phyloP scores from a whole-genome alignment of 2,888 invertebrate genomes.

The Colostygia pectinataria region DNA sequence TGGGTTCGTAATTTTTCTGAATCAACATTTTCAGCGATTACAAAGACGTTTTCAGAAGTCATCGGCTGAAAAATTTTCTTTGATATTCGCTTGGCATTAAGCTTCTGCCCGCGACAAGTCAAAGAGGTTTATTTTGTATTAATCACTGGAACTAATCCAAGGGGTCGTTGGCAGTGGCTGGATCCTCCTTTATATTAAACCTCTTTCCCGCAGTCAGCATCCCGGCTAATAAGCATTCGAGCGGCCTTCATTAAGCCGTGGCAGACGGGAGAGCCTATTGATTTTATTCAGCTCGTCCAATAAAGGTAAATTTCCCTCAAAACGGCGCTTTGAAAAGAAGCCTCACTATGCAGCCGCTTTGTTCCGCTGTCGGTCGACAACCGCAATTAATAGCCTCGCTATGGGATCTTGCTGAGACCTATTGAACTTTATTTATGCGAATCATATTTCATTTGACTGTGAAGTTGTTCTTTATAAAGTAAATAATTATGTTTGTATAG shows the following conservation, averaged over 20 bases:
- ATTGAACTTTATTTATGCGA: conserved; percentile 34
- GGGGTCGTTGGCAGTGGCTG: conserved; percentile 42
- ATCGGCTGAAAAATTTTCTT: conserved; percentile 38
- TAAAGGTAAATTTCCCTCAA: conserved; percentile 66
- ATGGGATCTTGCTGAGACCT: conserved; percentile 46
- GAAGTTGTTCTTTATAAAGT: too few species aligned
- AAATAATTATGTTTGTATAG: too few species aligned
- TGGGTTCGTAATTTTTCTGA: conserved; percentile 33
- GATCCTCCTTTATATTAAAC: conserved; percentile 59
- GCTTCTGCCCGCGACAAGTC: conserved; percentile 39
- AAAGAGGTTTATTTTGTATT: conserved; percentile 42
- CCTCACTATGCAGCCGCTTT: conserved; percentile 56
- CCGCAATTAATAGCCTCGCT: conserved; percentile 53
- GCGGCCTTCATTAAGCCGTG: conserved; percentile 68
- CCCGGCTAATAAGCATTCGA: conserved; percentile 67
- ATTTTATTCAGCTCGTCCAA: conserved; percentile 66
- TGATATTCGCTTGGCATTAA: conserved; percentile 42
- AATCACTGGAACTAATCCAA: conserved; percentile 52
- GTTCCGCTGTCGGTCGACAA: conserved; percentile 42
- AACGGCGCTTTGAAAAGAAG: conserved; percentile 60
- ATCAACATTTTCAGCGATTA: conserved; percentile 32
- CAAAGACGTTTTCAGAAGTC: conserved; percentile 36
- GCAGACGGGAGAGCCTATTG: conserved; percentile 58
- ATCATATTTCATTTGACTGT: conserved; percentile 45
- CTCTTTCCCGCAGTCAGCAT: conserved; percentile 54